These are phyloP conservation scores for Matsumurasca onukii DNA, from an alignment of 1,140 invertebrate species.

Conservation along the genomic window DNA sequence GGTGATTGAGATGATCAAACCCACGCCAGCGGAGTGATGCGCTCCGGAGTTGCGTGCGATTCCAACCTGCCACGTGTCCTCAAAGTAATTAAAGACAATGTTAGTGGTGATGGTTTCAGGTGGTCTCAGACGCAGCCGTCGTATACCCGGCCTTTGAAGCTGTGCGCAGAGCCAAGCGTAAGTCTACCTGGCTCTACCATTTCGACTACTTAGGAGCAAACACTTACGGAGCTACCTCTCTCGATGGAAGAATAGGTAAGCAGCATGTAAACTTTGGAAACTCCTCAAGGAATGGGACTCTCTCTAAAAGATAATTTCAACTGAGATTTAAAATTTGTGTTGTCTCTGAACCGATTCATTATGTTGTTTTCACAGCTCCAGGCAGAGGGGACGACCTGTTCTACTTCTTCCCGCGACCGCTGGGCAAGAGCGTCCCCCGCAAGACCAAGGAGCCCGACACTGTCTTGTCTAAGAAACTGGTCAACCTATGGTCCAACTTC, in stretches of 20 bases:
- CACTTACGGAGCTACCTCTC: not conserved
- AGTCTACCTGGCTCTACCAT: constrained; percentile 1
- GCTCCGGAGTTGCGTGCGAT: no score
- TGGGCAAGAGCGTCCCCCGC: not conserved
- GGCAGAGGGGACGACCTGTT: constrained; percentile 2
- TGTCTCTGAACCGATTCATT: no score
- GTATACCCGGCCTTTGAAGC: not conserved
- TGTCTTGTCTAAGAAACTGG: not conserved
- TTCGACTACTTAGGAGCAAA: not conserved
- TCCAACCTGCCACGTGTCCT: no score
- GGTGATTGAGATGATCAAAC: no score
- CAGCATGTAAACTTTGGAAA: no score
- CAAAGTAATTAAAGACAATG: no score
- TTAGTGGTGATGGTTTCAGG: no score
- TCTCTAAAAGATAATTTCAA: no score
- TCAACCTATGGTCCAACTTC: not conserved
- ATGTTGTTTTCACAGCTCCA: not conserved
- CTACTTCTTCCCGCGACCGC: not conserved
- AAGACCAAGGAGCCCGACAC: constrained; percentile 4
- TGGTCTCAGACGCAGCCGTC: not conserved
- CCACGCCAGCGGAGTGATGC: no score
- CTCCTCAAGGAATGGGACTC: no score
- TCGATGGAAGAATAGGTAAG: not conserved
- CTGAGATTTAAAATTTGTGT: no score
- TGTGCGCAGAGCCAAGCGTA: not conserved